A percentile compares a stretch with the other conserved stretches of the same genome.
Conservation (phyloP, 2,797 vertebrate species). For the Delichon dasypus region DNA sequence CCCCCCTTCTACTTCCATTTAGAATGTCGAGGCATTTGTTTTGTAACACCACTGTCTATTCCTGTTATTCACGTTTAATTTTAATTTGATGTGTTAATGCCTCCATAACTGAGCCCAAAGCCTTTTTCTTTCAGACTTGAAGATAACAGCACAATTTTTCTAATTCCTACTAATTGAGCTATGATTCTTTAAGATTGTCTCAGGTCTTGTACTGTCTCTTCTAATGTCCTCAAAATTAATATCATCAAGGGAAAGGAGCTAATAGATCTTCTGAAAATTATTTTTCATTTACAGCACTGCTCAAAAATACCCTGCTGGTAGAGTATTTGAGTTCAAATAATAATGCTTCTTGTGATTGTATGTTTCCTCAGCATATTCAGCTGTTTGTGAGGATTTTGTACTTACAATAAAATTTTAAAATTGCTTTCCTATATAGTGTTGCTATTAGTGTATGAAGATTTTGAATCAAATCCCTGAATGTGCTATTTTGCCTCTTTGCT, state of each 20-base stretch:
- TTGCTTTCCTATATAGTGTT: background rate
- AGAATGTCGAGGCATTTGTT: background rate
- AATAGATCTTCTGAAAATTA: background rate
- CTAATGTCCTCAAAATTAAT: conserved; percentile 1
- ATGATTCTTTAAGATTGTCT: background rate
- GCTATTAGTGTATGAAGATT: background rate
- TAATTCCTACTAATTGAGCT: conserved; percentile 24
- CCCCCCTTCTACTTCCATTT: background rate
- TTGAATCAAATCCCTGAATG: background rate
- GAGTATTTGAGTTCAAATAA: background rate
- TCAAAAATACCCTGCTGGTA: background rate
- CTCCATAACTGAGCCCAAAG: background rate
- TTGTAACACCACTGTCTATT: background rate
- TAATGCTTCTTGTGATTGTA: background rate
- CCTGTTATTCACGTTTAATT: background rate
- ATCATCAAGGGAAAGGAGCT: background rate
- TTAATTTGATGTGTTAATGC: background rate
- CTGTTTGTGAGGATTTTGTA: background rate
- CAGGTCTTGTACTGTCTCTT: background rate
- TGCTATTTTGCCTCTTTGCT: background rate
- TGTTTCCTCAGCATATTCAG: background rate
- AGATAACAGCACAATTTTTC: conserved; percentile 2
- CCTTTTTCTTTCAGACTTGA: background rate
- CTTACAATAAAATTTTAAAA: background rate
- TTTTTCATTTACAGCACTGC: background rate